Conservation (phyloP, 2,888 invertebrate genomes). For the Stenotaenia linearis region DNA sequence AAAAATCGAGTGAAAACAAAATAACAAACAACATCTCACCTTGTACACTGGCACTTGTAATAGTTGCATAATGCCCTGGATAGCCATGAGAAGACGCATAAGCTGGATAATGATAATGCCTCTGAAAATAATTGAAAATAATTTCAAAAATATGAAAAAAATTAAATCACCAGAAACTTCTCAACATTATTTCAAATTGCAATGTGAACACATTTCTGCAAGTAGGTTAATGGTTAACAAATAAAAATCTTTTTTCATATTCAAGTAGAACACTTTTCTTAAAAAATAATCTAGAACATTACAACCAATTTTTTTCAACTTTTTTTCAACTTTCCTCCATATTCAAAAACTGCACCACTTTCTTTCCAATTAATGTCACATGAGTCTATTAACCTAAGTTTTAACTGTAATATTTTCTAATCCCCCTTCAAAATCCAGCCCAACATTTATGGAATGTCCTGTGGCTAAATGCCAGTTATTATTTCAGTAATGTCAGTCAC, state of each 20-base stretch:
- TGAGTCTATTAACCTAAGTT: neutral
- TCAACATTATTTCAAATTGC: neutral
- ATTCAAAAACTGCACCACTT: neutral
- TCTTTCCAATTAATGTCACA: neutral
- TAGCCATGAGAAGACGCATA: slow-evolving; percentile 37
- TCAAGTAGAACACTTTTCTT: neutral
- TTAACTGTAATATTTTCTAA: neutral
- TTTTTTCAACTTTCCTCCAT: neutral
- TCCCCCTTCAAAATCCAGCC: neutral
- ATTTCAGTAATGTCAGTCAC: neutral
- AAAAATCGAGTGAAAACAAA: neutral
- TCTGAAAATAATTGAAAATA: slow-evolving; percentile 33
- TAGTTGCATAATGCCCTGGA: slow-evolving; percentile 37
- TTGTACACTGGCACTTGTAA: slow-evolving; percentile 36
- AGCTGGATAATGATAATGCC: slow-evolving; percentile 35
- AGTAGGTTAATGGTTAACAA: neutral
- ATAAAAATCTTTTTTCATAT: neutral
- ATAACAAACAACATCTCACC: slow-evolving; percentile 28
- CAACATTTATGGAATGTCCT: neutral
- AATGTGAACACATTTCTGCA: neutral
- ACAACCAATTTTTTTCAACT: too few relatives aligned
- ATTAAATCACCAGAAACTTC: neutral
- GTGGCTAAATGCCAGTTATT: neutral
- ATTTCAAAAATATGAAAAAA: neutral
- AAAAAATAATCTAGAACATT: too few relatives aligned